Base-by-base conservation (phyloP, 2,113 vertebrate species). In the Fulmarus glacialis region DNA sequence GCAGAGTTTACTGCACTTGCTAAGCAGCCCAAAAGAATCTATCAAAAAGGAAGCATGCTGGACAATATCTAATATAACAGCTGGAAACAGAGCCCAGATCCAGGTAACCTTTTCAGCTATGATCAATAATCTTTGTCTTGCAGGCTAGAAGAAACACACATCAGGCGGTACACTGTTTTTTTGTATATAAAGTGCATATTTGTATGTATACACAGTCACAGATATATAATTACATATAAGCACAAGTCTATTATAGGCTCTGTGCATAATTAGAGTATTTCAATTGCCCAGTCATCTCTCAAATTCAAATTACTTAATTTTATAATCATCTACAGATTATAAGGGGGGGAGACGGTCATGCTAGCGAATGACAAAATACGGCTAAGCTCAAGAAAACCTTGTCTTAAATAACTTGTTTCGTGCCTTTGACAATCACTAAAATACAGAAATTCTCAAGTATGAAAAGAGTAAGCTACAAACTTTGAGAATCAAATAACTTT, bases 41-140 rank as follows among this genome's bases (percentile, higher is more conserved):
- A 99, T 99, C 96, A 99, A 99, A 97, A 99, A 99, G 89, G 99
- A 99, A 97, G 99, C 99, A 8, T 99, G 99, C 97, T 99, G 99
- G 99, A 99, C 99, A 87, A 99, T 99, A 98, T 99, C 99, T 87
- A 99, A 99, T 95, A 99, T 99, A 97, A 99, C 99, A 36, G 99
- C 99, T 93, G 99, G 99, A 95, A 99, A 99, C 97, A 98, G 99
- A 97, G 99, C 99, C 82, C 99, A 99, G 98, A 99, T 99, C 96
- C 99, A 99, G 99, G 99, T 99, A 98, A 98, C 52, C 45, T 45
- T 87, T 75, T 73, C 93, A 62, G n/a, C 32, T 92, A 27, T 80
- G 26, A 56, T 72, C 53, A 48, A 15, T 83, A 43, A 59, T 60
- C 40, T 88, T 95, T 92, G 43, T 52, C 48, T 56, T 91, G 18